Percentiles rank a stretch among this genome's conserved stretches.
phyloP scores from a whole-genome alignment of 2,888 invertebrate species.

The Temnothorax ravouxi region DNA sequence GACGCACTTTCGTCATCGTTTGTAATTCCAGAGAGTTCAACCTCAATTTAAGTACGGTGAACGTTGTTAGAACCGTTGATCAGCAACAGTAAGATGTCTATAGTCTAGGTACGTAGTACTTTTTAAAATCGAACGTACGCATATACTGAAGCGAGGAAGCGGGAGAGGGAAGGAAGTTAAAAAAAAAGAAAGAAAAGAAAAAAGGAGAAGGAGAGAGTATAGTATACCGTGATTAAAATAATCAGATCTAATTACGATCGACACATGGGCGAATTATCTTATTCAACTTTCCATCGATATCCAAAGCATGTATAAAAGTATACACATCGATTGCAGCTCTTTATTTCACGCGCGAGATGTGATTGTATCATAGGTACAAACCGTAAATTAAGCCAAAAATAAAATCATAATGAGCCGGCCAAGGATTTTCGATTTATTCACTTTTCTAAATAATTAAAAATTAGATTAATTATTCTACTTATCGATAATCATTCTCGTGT shows the following conservation, averaged over 20 bases:
- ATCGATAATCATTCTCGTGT: neutral
- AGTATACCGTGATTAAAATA: neutral
- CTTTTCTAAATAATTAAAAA: neutral
- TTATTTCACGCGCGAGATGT: neutral
- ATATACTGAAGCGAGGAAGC: neutral
- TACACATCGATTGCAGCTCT: neutral
- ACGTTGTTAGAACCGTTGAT: neutral
- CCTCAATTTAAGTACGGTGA: neutral
- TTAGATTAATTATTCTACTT: neutral
- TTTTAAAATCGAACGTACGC: neutral
- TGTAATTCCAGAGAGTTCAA: neutral
- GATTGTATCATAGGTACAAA: neutral
- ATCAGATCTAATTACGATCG: constrained; percentile 8
- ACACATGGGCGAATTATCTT: neutral
- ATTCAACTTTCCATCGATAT: constrained; percentile 7
- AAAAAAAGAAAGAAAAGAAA: neutral
- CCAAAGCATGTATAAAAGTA: neutral
- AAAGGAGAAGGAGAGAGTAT: neutral
- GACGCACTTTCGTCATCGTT: neutral
- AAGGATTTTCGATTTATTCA: constrained; percentile 6
- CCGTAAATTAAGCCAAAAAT: constrained; percentile 11
- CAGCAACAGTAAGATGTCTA: neutral
- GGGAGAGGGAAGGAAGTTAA: too few species aligned
- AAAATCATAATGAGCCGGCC: constrained; percentile 1
- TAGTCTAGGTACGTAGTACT: constrained; percentile 6